Base-by-base conservation (phyloP, 2,113 vertebrate genomes). In the Plotosus lineatus region DNA sequence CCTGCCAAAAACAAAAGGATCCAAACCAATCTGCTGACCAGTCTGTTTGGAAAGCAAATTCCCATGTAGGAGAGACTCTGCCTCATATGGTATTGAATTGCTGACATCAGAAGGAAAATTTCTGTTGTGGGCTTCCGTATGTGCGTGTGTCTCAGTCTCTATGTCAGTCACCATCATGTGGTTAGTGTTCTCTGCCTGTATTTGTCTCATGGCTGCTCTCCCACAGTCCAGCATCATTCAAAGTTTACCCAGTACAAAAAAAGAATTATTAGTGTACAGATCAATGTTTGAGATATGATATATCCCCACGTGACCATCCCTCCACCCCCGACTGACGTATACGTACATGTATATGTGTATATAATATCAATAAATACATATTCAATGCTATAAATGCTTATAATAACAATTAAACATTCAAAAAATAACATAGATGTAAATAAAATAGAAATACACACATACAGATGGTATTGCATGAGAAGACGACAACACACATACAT, bases 21-120 rank as follows among this genome's bases (percentile, higher is more conserved):
- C 58, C 58, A 74, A 69, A 77, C 71, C 82, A 82, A 82, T 86
- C 85, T 84, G 85, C 75, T 86, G 71, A 75, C 85, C 82, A 84
- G 85, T 84, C 82, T 84, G 82, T 74, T 82, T 76, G 77, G 77
- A 46, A 65, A 84, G 61, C 79, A 81, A 84, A 73, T 58, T 82
- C 74, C 56, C 73, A 63, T 79, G 79, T 51, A 71, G 77, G 63
- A 81, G 75, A 82, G 76, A 66, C 71, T 78, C 60, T 31, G 56
- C 68, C 79, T 81, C 82, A 81, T 79, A 80, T 74, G 78, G 71
- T 84, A 78, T 81, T 53, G 50, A 77, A 78, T 60, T 65, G 71
- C 68, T 68, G 77, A 82, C 55, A 80, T 33, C 28, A 74, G 48
- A 44, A 55, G 81, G 56, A 44, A 66, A 72, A 66, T 80, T 80